Percentiles rank a stretch among this genome's conserved stretches.
Conservation (phyloP, 2,888 invertebrate species). For the Thysanoteuthis rhombus region DNA sequence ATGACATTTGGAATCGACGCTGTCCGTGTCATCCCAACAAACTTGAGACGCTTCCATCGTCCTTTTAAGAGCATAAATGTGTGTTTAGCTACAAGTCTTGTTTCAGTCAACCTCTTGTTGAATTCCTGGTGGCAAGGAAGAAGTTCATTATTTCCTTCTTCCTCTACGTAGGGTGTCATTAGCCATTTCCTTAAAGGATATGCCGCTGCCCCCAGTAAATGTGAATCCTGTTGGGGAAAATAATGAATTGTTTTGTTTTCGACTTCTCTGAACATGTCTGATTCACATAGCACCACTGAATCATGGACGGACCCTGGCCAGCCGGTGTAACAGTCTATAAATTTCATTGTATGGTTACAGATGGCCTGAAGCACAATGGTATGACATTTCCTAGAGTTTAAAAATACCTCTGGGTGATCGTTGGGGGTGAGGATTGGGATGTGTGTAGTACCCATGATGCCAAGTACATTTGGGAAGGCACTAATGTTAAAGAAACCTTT, state of each 20-base stretch:
- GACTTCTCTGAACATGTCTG: constrained; percentile 33
- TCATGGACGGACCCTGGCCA: constrained; percentile 42
- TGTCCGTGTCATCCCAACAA: constrained; percentile 35
- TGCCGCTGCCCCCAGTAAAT: constrained; percentile 38
- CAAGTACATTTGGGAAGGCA: not conserved
- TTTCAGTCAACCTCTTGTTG: constrained; percentile 36
- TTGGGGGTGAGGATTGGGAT: not conserved
- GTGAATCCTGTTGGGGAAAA: constrained; percentile 28
- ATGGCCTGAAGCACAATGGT: constrained; percentile 40
- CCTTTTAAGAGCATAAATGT: constrained; percentile 38
- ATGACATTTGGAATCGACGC: constrained; percentile 25
- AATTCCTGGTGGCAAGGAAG: constrained; percentile 34
- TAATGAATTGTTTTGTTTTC: not conserved
- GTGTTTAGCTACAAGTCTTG: constrained; percentile 35
- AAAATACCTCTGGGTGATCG: constrained; percentile 19
- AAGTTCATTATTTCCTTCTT: constrained; percentile 34
- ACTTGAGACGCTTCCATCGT: constrained; percentile 37
- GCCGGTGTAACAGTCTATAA: constrained; percentile 38
- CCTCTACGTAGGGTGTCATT: constrained; percentile 35
- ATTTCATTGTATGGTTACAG: constrained; percentile 36
- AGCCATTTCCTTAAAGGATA: constrained; percentile 34
- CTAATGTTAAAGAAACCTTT: not conserved
- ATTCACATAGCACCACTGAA: constrained; percentile 37
- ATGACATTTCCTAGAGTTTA: constrained; percentile 37
- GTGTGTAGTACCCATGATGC: constrained; percentile 18